These are phyloP conservation scores for Dorcus hopei DNA, from an alignment of 2,888 invertebrate species.

Conservation along the genomic window DNA sequence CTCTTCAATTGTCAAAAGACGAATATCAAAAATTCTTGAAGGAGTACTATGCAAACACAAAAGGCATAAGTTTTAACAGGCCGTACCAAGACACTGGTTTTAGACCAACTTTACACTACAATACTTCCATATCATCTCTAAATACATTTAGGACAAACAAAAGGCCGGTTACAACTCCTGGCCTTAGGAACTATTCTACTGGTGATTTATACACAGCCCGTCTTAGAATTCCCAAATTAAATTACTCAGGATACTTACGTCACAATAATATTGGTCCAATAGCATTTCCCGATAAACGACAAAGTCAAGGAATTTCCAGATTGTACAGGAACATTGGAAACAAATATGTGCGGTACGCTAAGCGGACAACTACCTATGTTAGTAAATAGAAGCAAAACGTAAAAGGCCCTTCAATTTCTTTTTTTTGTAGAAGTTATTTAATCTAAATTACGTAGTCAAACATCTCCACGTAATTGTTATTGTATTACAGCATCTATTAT, in stretches of 20 bases:
- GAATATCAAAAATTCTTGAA: constrained; percentile 13
- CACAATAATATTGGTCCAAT: constrained; percentile 5
- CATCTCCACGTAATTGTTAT: no score
- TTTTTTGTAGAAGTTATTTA: no score
- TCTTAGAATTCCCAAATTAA: constrained; percentile 3
- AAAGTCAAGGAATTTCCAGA: background rate
- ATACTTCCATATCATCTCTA: background rate
- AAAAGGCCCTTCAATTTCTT: no score
- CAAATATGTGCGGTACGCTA: background rate
- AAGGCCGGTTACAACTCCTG: constrained; percentile 50
- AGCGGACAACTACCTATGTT: background rate
- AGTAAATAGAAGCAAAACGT: no score
- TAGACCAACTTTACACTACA: background rate
- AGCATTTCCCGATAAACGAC: constrained; percentile 2
- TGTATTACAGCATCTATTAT: no score
- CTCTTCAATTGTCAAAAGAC: constrained; percentile 8
- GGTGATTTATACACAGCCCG: background rate
- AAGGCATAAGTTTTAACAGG: background rate
- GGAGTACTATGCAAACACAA: constrained; percentile 9
- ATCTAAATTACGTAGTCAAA: no score
- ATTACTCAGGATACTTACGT: background rate
- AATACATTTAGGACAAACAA: constrained; percentile 32
- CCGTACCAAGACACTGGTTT: background rate
- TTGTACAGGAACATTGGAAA: background rate
- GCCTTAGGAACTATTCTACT: constrained; percentile 50